Conservation (phyloP, 2,113 vertebrate genomes). For the Hippocampus barbouri region DNA sequence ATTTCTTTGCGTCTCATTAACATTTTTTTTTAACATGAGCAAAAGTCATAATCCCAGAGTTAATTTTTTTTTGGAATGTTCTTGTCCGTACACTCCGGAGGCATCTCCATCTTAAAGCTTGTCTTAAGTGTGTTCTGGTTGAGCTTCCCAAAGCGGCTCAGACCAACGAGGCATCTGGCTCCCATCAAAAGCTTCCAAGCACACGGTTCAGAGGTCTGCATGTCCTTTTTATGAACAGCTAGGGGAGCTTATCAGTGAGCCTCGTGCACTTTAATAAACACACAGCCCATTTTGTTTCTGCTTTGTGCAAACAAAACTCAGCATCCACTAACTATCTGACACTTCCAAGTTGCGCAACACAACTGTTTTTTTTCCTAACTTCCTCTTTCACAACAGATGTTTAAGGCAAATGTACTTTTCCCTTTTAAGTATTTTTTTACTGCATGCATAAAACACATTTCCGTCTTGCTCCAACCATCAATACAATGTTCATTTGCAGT, state of each 20-base stretch:
- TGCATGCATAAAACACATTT: constrained; percentile 47
- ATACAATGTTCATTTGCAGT: constrained; percentile 43
- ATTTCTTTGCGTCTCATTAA: constrained; percentile 35
- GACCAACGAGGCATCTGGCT: constrained; percentile 51
- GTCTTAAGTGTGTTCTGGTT: constrained; percentile 27
- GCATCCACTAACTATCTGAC: constrained; percentile 11
- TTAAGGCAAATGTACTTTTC: constrained; percentile 49
- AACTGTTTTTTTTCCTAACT: constrained; percentile 32
- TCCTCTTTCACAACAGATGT: constrained; percentile 37
- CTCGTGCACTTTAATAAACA: constrained; percentile 31
- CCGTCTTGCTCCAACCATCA: constrained; percentile 10
- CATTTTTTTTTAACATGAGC: constrained; percentile 57
- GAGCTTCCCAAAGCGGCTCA: constrained; percentile 17
- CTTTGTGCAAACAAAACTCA: constrained; percentile 16
- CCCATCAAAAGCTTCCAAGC: constrained; percentile 33
- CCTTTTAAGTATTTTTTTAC: constrained; percentile 53
- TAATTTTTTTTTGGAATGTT: constrained; percentile 72
- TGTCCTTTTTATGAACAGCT: constrained; percentile 34
- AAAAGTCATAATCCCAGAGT: constrained; percentile 40
- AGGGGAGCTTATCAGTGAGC: constrained; percentile 33
- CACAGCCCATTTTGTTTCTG: constrained; percentile 31
- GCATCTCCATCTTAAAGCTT: constrained; percentile 52
- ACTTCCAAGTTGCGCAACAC: constrained; percentile 8
- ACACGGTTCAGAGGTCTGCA: constrained; percentile 30
- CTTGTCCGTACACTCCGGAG: constrained; percentile 50